Evolutionary conservation across 2,113 vertebrate genomes (phyloP), one percentile per base, ranked within the genome.

Genomic region (Siniperca knerii): DNA sequence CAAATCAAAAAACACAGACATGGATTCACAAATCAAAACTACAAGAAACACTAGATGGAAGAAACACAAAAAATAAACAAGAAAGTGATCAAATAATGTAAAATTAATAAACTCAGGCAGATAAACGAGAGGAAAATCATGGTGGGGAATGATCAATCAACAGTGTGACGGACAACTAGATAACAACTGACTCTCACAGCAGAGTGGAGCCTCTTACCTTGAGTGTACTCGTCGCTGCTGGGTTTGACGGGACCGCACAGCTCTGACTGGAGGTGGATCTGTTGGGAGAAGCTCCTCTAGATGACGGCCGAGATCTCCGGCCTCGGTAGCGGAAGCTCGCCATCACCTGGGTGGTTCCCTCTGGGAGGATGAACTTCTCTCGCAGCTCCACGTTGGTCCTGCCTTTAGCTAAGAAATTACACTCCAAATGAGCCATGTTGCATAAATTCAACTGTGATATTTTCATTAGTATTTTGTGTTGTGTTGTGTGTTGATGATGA

Each of bases 351-450:
- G 96, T 97, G 91, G 97, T 95, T 50, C 98, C 98, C 11, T 99
- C 98, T 1, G 98, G 98, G 85, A 99, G 90, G 82, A 99, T 99
- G 93, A 99, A 99, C 94, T 99, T 99, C 86, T 99, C 98, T 1
- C 98, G 96, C 44, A 99, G 96, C 88, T 99, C 98, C 94, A 99
- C 76, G 1, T 99, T 99, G 13, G 98, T 99, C 84, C 98, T 96
- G 81, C 98, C 98, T 95, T 99, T 99, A 61, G 98, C 98, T 99
- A 84, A 37, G 68, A 86, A 71, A 84, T 0, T 4, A 90, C 16
- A 90, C 35, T 57, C 62, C 15, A 65, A 72, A 82, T 91, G 20
- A 92, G 75, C 16, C 44, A 21, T 2, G 21, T 3, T 52, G 12
- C 12, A 74, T 61, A 52, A 72, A 68, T 6, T 21, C 3, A 10